Evolutionary conservation across 2,113 vertebrate genomes (phyloP).

Genomic region (Urocitellus parryii): DNA sequence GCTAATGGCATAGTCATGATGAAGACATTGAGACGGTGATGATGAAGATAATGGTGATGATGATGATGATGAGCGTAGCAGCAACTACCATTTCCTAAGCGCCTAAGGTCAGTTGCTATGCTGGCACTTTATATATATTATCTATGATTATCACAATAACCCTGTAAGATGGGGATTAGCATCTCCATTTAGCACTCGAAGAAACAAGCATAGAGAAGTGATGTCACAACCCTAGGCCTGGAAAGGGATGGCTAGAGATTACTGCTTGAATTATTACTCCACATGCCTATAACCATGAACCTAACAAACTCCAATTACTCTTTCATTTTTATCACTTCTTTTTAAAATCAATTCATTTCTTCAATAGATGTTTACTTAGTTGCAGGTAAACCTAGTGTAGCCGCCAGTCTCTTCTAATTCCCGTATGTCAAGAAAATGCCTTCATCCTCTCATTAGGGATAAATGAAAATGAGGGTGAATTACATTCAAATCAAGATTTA

Average conservation of each 20-base stretch:
- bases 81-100: background rate
- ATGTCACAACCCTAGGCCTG: background rate
- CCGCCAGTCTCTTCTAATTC: conserved; percentile 22
- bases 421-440: conserved; percentile 48
- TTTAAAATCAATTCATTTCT: conserved; percentile 15
- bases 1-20: background rate
- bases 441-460: conserved; percentile 23
- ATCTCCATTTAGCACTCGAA: background rate
- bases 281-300: background rate
- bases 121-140: background rate
- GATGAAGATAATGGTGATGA: too few species aligned
- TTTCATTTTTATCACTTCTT: conserved; percentile 16
- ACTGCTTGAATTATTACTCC: background rate
- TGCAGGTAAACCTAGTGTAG: background rate
- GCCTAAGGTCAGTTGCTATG: background rate
- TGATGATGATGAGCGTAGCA: background rate
- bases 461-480: conserved; percentile 65
- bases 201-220: conserved; percentile 8
- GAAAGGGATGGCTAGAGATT: background rate
- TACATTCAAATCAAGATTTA: conserved; percentile 70
- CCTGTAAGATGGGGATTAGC: background rate
- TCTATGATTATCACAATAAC: background rate
- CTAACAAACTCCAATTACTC: background rate
- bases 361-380: conserved; percentile 25
- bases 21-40: background rate